Conservation (phyloP, 2,888 invertebrate species). For the Agriotes lineatus region DNA sequence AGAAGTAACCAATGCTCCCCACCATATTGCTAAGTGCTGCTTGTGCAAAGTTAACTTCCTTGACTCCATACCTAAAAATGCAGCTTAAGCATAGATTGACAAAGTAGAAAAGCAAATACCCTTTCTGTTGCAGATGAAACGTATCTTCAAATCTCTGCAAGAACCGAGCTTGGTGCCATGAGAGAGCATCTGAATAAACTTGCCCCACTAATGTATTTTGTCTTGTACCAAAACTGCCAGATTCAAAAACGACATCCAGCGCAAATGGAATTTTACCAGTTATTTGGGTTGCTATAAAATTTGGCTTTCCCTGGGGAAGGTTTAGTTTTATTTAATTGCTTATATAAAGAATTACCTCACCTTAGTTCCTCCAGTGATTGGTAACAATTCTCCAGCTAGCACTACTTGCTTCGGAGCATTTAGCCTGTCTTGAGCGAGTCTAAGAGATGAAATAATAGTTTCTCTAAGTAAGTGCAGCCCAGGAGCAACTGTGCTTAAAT, state of each 20-base stretch:
- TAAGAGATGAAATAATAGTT: slow-evolving; percentile 78
- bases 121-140: slow-evolving; percentile 82
- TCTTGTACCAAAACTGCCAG: slow-evolving; percentile 74
- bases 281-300: slow-evolving; percentile 84
- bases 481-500: slow-evolving; percentile 77
- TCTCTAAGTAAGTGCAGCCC: slow-evolving; percentile 82
- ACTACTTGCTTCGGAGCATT: slow-evolving; percentile 70
- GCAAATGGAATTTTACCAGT: slow-evolving; percentile 84
- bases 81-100: too few relatives aligned
- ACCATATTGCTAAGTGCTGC: slow-evolving; percentile 93
- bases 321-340: background rate
- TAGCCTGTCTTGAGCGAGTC: slow-evolving; percentile 70
- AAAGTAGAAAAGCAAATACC: slow-evolving; percentile 68
- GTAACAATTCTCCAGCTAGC: slow-evolving; percentile 73
- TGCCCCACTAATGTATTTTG: slow-evolving; percentile 72
- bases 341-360: slow-evolving; percentile 44
- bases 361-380: slow-evolving; percentile 62
- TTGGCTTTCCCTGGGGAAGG: slow-evolving; percentile 69
- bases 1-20: slow-evolving; percentile 97
- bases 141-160: slow-evolving; percentile 83
- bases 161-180: slow-evolving; percentile 74
- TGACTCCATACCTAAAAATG: slow-evolving; percentile 70
- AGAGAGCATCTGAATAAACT: slow-evolving; percentile 75
- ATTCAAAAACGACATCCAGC: slow-evolving; percentile 87
- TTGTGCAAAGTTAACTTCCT: slow-evolving; percentile 82